Percentiles rank a stretch among this genome's conserved stretches.
Conservation (phyloP, 2,113 vertebrate genomes). For the Gavia stellata region DNA sequence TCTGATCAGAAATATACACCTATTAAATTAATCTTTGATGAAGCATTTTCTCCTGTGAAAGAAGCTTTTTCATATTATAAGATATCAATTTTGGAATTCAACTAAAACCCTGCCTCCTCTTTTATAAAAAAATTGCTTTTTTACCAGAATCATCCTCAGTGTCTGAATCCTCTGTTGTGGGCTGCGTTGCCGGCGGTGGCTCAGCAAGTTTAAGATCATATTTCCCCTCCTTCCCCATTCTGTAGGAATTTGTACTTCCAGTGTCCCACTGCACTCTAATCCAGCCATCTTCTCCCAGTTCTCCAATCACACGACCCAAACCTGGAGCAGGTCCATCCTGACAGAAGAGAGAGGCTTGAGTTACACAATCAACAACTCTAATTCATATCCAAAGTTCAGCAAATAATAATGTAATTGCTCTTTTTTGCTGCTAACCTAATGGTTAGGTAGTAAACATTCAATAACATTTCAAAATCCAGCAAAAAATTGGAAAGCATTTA, state of each 20-base stretch:
- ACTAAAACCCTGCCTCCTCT: background rate
- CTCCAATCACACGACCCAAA: slow-evolving; percentile 95
- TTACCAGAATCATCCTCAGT: slow-evolving; percentile 94
- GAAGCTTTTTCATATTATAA: background rate
- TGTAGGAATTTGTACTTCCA: slow-evolving; percentile 96
- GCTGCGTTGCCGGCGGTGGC: slow-evolving; percentile 81
- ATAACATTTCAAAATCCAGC: background rate
- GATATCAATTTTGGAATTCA: background rate
- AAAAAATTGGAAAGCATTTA: background rate
- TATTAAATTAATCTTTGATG: background rate
- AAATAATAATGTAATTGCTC: background rate
- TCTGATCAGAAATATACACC: background rate
- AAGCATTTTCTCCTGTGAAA: background rate
- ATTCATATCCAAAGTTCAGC: background rate
- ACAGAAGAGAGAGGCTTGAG: background rate
- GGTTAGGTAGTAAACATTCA: background rate
- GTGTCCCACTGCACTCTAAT: slow-evolving; percentile 98
- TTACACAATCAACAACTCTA: background rate
- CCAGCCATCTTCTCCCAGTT: slow-evolving; percentile 97
- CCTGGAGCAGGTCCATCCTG: slow-evolving; percentile 97
- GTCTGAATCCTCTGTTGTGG: slow-evolving; percentile 88
- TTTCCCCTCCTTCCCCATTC: slow-evolving; percentile 99
- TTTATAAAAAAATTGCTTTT: background rate
- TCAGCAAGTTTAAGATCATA: slow-evolving; percentile 95
- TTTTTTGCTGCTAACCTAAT: background rate